phyloP scores from a whole-genome alignment of 2,888 invertebrate genomes.

The Machimus atricapillus region DNA sequence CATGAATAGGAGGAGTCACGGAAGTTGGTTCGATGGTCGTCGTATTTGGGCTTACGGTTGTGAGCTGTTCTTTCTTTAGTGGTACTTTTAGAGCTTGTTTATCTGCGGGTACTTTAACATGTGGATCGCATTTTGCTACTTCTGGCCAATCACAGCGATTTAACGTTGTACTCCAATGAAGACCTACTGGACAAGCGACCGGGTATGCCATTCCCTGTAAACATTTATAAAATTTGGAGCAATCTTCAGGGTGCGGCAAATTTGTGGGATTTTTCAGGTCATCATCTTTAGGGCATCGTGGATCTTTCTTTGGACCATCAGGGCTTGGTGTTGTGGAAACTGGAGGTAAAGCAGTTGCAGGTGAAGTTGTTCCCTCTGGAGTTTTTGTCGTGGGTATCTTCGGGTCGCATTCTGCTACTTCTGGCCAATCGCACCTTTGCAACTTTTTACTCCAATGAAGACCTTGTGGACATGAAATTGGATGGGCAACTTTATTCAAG shows the following conservation, averaged over 20 bases:
- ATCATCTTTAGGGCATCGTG: constrained; percentile 25
- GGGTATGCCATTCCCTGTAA: constrained; percentile 36
- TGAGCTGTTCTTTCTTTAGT: not conserved
- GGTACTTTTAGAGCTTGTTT: not conserved
- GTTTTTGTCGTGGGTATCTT: not conserved
- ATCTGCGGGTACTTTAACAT: not conserved
- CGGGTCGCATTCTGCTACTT: constrained; percentile 51
- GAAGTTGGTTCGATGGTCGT: not conserved
- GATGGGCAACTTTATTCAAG: constrained; percentile 50
- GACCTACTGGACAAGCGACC: constrained; percentile 43
- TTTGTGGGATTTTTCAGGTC: constrained; percentile 15
- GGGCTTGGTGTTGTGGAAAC: not conserved
- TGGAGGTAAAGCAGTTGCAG: not conserved
- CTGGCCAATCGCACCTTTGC: constrained; percentile 51
- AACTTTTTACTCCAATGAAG: constrained; percentile 51
- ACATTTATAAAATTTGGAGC: constrained; percentile 46
- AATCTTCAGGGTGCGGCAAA: constrained; percentile 6
- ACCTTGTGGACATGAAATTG: constrained; percentile 49
- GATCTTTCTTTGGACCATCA: not conserved
- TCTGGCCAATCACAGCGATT: constrained; percentile 45
- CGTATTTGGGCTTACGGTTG: not conserved
- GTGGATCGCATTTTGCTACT: constrained; percentile 27
- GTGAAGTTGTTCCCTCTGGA: not conserved
- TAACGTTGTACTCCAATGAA: constrained; percentile 30
- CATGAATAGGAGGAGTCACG: not conserved